Evolutionary conservation across 2,888 invertebrate species (phyloP), one percentile per base, ranked within the genome.

Genomic region (Cataglyphis albicans): DNA sequence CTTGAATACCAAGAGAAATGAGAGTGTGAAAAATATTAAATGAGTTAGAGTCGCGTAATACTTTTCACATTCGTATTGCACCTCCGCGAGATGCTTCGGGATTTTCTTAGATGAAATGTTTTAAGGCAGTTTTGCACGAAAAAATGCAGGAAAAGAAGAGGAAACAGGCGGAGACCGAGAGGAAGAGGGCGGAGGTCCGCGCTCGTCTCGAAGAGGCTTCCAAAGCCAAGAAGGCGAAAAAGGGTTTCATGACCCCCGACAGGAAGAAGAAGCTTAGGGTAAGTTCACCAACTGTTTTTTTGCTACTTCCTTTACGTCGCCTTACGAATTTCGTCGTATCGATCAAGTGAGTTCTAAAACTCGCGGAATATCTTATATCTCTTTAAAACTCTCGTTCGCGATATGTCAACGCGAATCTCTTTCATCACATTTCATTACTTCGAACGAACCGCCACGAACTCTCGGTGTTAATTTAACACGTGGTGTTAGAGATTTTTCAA

Each of bases 181-280:
- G 98, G 96, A 99, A 99, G 97, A 98, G 99, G 96, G 99, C 99
- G 95, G 99, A 99, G 96, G 99, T 99, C 95, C 98, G 99, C 95
- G 98, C 98, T 96, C 98, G 99, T 95, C 98, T 99, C 96, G 99
- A 99, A 96, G 99, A 99, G 95, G 98, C 99, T 96, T 98, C 99
- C 95, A 98, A 98, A 95, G 98, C 98, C 95, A 99, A 99, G 96
- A 99, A 99, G 96, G 98, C 98, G 95, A 99, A 99, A 98, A 99
- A 99, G 96, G 99, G 99, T 97, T 99, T 99, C 97, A 99, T 99
- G 98, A 99, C 99, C 94, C 99, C 99, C 88, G 99, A 99, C 96
- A 98, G 99, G 96, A 99, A 99, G 98, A 99, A 99, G 98, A 99
- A 99, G 96, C 98, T 99, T 95, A 98, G 99, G 97, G 99, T 99